Evolutionary conservation across 2,113 vertebrate species (phyloP).

Genomic region (Fregata magnificens): DNA sequence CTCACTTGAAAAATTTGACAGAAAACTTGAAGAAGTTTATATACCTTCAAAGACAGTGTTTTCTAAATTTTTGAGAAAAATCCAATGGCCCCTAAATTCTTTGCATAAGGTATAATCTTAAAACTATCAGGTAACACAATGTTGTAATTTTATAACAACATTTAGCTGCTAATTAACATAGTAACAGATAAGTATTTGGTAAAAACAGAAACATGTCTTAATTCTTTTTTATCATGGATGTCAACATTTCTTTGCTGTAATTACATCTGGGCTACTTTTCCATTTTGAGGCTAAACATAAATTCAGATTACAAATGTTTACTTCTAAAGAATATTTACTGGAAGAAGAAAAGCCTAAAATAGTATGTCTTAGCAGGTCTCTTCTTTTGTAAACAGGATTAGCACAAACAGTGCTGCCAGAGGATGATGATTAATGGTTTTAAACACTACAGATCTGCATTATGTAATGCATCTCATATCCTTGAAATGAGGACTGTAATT

Average conservation of each 20-base stretch:
- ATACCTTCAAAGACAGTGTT: neutral
- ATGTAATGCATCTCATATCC: constrained; percentile 43
- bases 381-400: constrained; percentile 45
- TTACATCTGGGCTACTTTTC: neutral
- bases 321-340: constrained; percentile 4
- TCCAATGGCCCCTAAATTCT: neutral
- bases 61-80: neutral
- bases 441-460: constrained; percentile 48
- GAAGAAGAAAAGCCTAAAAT: constrained; percentile 24
- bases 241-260: neutral
- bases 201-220: neutral
- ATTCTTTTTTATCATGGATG: neutral
- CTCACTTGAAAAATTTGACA: neutral
- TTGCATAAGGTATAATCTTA: neutral
- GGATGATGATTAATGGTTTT: constrained; percentile 46
- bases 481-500: constrained; percentile 49
- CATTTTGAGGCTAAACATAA: neutral
- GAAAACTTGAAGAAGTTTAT: neutral
- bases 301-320: neutral
- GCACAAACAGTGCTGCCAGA: constrained; percentile 6
- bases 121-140: neutral
- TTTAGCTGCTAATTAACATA: neutral
- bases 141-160: neutral
- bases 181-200: neutral
- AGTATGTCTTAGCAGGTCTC: neutral